phyloP scores from a whole-genome alignment of 1,140 invertebrate genomes.

The Macrocentrus cingulum region DNA sequence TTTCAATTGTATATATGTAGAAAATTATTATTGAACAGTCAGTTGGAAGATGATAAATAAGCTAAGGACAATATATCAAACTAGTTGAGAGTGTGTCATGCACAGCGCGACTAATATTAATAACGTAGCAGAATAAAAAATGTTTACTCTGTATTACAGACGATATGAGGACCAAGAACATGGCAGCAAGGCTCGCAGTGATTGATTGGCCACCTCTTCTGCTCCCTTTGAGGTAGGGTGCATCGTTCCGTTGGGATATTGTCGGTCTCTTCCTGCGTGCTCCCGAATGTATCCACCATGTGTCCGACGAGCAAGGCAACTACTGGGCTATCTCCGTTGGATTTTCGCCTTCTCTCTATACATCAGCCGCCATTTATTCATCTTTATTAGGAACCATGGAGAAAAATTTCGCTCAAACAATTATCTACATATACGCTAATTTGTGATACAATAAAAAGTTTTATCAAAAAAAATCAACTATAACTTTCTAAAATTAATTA shows the following conservation, averaged over 20 bases:
- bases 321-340: constrained; percentile 39
- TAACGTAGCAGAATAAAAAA: constrained; percentile 56
- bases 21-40: too few relatives aligned
- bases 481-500: too few relatives aligned
- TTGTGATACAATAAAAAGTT: too few relatives aligned
- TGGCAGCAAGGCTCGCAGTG: constrained; percentile 53
- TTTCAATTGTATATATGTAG: too few relatives aligned
- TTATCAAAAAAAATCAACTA: too few relatives aligned
- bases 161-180: constrained; percentile 57
- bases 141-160: constrained; percentile 57
- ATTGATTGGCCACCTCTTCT: constrained; percentile 51
- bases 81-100: constrained; percentile 30
- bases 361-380: neutral
- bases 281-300: constrained; percentile 20
- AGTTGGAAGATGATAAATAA: too few relatives aligned
- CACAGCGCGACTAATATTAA: constrained; percentile 51
- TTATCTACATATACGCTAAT: too few relatives aligned
- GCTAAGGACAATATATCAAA: constrained; percentile 20
- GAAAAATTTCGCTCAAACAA: too few relatives aligned
- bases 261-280: constrained; percentile 29
- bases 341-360: constrained; percentile 34
- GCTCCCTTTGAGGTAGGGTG: constrained; percentile 45
- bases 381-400: neutral
- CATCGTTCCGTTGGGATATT: constrained; percentile 43
- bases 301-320: constrained; percentile 31